Conservation (phyloP, 2,113 vertebrate species). For the Rhinoptilus africanus region DNA sequence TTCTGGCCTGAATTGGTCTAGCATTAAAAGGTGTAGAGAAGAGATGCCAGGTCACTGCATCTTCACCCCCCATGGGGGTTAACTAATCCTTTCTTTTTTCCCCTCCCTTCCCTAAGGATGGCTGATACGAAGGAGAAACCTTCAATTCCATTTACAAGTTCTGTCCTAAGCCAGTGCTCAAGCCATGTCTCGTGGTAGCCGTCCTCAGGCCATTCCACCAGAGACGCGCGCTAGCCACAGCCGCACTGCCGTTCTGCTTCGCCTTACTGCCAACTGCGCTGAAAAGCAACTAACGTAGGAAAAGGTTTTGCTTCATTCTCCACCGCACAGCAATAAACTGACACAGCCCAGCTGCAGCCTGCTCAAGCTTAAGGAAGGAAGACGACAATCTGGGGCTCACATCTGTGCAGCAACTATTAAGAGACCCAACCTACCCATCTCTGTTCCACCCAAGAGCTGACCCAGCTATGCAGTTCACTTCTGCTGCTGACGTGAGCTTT, state of each 20-base stretch:
- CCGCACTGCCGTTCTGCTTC: background rate
- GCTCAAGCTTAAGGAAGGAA: slow-evolving; percentile 5
- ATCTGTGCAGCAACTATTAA: background rate
- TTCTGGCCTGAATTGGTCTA: background rate
- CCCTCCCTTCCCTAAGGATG: background rate
- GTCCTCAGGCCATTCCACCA: background rate
- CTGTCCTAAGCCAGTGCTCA: background rate
- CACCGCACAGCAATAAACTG: background rate
- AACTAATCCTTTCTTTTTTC: background rate
- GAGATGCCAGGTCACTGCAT: background rate
- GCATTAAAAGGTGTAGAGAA: background rate
- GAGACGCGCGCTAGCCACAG: background rate
- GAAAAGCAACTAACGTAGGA: background rate
- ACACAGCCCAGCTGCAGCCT: background rate
- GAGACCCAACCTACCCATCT: background rate
- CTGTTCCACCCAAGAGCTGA: background rate
- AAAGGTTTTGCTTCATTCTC: slow-evolving; percentile 25
- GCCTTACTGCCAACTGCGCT: background rate
- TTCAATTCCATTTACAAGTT: background rate
- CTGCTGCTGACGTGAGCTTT: slow-evolving; percentile 18
- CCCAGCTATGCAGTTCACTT: background rate
- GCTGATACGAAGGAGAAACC: background rate
- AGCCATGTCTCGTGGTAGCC: background rate
- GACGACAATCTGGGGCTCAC: slow-evolving; percentile 4
- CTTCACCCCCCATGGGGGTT: accelerated